Percentiles rank a stretch among this genome's conserved stretches.
phyloP scores from a whole-genome alignment of 2,888 invertebrate genomes.

The Cosmia trapezina region DNA sequence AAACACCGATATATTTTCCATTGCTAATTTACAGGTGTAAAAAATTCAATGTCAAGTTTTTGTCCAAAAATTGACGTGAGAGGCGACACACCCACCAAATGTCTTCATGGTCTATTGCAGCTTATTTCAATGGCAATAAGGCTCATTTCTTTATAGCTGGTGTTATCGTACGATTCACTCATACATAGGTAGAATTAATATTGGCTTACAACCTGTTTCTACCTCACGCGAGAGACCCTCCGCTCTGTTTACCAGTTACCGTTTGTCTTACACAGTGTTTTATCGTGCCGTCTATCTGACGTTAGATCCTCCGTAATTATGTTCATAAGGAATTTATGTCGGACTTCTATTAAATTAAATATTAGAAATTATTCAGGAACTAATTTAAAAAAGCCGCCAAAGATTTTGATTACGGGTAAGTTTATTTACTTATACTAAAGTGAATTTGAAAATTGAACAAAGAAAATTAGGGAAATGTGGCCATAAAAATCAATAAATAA shows the following conservation, averaged over 20 bases:
- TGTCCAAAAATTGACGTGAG: constrained; percentile 39
- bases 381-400: constrained; percentile 80
- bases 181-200: constrained; percentile 50
- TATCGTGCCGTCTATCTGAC: constrained; percentile 73
- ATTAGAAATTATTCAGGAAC: constrained; percentile 78
- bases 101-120: constrained; percentile 31
- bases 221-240: constrained; percentile 70
- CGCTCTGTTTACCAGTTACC: constrained; percentile 74
- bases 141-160: constrained; percentile 64
- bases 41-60: constrained; percentile 63
- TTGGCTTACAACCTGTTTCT: constrained; percentile 78
- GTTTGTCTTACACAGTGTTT: constrained; percentile 75
- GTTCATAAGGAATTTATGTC: constrained; percentile 78
- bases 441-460: constrained; percentile 12
- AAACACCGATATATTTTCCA: constrained; percentile 13
- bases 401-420: constrained; percentile 91
- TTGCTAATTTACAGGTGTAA: constrained; percentile 30
- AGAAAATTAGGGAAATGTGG: background rate
- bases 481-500: background rate
- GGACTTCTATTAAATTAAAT: constrained; percentile 72
- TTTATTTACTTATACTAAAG: constrained; percentile 54
- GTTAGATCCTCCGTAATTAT: constrained; percentile 66
- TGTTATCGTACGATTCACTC: constrained; percentile 36
- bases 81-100: constrained; percentile 76
- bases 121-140: constrained; percentile 61